Evolutionary conservation across 2,888 invertebrate species (phyloP).

Genomic region (Drosophila infuscata): DNA sequence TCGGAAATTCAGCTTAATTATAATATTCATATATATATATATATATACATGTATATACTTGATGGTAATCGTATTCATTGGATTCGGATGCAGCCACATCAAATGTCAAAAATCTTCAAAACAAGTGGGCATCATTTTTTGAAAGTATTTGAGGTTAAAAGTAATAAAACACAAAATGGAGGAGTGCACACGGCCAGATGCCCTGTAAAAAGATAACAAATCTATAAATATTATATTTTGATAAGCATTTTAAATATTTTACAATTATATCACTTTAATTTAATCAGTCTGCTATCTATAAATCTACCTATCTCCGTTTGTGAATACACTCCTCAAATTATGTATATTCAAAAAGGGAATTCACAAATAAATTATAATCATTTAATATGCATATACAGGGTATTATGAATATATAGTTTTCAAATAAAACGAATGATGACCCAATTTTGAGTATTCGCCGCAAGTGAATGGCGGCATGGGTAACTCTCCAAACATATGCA

Average conservation of each 20-base stretch:
- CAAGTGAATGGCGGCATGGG: conserved; percentile 67
- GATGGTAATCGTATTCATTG: background rate
- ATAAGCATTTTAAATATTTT: background rate
- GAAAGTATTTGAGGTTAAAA: conserved; percentile 45
- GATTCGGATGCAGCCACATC: conserved; percentile 32
- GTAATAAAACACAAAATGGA: background rate
- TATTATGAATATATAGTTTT: conserved; percentile 23
- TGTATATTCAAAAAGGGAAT: background rate
- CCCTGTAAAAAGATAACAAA: background rate
- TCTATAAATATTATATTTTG: background rate
- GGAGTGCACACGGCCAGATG: background rate
- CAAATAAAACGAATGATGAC: conserved; percentile 57
- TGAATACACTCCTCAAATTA: background rate
- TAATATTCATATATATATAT: conserved; percentile 17
- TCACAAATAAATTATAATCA: background rate
- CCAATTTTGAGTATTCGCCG: conserved; percentile 55
- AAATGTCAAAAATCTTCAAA: conserved; percentile 55
- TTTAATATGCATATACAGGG: conserved; percentile 19
- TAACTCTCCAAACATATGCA: conserved; percentile 66
- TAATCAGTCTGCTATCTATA: background rate
- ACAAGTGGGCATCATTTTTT: conserved; percentile 53
- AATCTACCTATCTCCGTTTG: background rate
- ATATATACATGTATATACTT: background rate
- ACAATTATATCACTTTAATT: background rate
- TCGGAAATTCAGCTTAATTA: conserved; percentile 27